These are phyloP conservation scores for Cinclus mexicanus DNA, from an alignment of 2,113 vertebrate species.

Conservation along the genomic window DNA sequence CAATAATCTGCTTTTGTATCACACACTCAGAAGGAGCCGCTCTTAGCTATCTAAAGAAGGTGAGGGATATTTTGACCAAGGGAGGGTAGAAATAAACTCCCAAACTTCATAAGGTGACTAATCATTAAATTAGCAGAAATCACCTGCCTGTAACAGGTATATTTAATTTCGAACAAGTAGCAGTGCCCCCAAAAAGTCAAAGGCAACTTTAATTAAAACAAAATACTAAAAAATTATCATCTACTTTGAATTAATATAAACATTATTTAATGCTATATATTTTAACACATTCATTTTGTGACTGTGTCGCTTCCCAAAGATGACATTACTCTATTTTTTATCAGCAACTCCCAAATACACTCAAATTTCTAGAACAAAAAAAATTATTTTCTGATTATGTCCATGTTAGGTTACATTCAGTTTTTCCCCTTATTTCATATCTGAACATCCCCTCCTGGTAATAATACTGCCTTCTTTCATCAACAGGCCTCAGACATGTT, in stretches of 20 bases:
- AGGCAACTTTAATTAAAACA: neutral
- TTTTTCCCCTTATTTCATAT: neutral
- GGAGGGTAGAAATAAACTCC: neutral
- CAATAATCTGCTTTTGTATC: neutral
- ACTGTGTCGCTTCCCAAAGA: neutral
- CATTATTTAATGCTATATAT: neutral
- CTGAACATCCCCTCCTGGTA: neutral
- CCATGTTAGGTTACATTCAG: neutral
- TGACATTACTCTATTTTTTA: neutral
- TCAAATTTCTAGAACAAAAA: neutral
- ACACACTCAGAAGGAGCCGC: fast-evolving
- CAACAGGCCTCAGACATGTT: neutral
- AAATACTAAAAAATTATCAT: neutral
- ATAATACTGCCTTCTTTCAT: neutral
- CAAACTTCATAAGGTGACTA: neutral
- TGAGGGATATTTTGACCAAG: neutral
- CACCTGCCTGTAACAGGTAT: neutral
- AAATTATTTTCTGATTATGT: neutral
- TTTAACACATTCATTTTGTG: neutral
- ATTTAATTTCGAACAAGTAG: neutral
- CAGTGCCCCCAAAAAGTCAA: neutral
- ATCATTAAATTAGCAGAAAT: neutral
- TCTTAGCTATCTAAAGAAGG: neutral
- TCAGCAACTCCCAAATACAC: neutral
- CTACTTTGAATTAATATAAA: neutral